Conservation (phyloP, 1,140 invertebrate genomes). For the Diploscapter pachys region DNA sequence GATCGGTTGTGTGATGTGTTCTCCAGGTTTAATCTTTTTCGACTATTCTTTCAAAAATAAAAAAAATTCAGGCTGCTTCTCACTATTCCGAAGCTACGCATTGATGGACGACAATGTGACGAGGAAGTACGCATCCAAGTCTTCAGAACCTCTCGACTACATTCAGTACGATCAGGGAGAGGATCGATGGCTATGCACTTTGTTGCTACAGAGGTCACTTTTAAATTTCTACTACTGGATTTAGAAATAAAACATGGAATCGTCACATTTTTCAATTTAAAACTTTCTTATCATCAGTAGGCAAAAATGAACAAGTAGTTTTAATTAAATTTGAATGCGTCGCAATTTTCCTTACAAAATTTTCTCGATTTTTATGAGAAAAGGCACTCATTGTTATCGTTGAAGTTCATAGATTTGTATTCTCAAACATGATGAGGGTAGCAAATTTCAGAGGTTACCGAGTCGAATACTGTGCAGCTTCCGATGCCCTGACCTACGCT, state of each 20-base stretch:
- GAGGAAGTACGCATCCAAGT: constrained; percentile 58
- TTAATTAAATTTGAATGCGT: not conserved
- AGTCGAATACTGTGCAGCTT: constrained; percentile 70
- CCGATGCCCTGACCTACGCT: constrained; percentile 69
- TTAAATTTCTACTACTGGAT: constrained; percentile 11
- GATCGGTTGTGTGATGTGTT: constrained; percentile 70
- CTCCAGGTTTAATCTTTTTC: constrained; percentile 62
- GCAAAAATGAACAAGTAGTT: constrained; percentile 3
- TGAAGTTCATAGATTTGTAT: constrained; percentile 9
- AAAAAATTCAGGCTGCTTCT: constrained; percentile 61
- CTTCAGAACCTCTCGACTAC: constrained; percentile 66
- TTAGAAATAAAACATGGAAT: not conserved
- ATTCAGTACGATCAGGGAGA: constrained; percentile 71
- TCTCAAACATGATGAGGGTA: not conserved
- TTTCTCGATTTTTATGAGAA: not conserved
- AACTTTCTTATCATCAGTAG: constrained; percentile 1
- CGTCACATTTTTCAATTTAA: not conserved
- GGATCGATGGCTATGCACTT: constrained; percentile 69
- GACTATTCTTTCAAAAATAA: not conserved
- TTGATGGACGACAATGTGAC: constrained; percentile 69
- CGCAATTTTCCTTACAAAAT: not conserved
- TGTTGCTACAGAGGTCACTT: constrained; percentile 68
- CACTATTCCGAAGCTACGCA: constrained; percentile 65
- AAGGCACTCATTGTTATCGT: not conserved
- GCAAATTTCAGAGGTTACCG: constrained; percentile 9